Base-by-base conservation (phyloP, 1,140 invertebrate genomes). In the Adoxophyes honmai region DNA sequence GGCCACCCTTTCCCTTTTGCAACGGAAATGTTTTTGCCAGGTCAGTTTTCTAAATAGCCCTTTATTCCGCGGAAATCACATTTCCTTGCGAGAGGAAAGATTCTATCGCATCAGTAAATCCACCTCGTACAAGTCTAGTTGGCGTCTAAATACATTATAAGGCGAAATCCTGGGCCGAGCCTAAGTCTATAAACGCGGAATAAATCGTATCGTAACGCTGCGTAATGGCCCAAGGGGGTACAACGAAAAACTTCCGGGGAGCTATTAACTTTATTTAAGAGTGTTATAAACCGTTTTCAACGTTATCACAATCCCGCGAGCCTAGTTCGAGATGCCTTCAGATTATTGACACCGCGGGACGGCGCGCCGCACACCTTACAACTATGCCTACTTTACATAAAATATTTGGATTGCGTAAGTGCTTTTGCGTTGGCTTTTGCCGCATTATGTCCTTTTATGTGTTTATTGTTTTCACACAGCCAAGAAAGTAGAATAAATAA, bases 201-300 rank as follows among this genome's bases (percentile, higher is more conserved):
- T 85, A 85, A 85, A 85, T 85, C 80, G 74, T 73, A 68, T 72
- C 68, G 73, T 76, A 74, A 78, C 69, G 72, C 68, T 74, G 56
- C 67, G 70, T 82, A 79, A 86, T 75, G 71, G 74, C 68, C 67
- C 72, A 74, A 73, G 73, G 72, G 73, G 78, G 75, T 71, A 76
- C 73, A 73, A 66, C 72, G 82, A 81, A 86, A 82, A 84, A 86
- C 73, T 86, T 82, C 70, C 66, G 42, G 66, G 59, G 66, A 73
- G 78, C 82, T 76, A 81, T 82, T 83, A 85, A 82, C 66, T 75
- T 85, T 85, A 82, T 85, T 85, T 85, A 86, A 86, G 77, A 67
- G 68, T 67, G 74, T 78, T 82, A 82, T 82, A 86, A 86, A 86
- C 70, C 74, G 73, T 75, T 84, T 84, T 81, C 70, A 80, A 77